Conservation (phyloP, 2,797 vertebrate genomes). For the Malacoraja senta region DNA sequence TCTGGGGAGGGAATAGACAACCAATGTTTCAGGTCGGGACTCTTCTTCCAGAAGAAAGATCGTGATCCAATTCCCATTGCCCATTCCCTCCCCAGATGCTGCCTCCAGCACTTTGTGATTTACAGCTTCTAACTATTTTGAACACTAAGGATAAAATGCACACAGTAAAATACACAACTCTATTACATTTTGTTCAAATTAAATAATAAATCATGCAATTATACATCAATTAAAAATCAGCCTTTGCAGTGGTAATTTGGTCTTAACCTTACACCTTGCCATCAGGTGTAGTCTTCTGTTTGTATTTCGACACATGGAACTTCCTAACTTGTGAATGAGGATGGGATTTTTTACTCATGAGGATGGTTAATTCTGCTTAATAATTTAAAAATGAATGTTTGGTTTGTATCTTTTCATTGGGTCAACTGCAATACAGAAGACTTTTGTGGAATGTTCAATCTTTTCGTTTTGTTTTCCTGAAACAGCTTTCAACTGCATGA, state of each 20-base stretch:
- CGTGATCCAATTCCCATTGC: too few relatives aligned
- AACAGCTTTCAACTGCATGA: not conserved
- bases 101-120: too few relatives aligned
- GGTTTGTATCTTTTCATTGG: not conserved
- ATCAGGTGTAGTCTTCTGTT: not conserved
- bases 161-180: not conserved
- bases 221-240: not conserved
- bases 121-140: not conserved
- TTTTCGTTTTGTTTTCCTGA: not conserved
- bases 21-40: too few relatives aligned
- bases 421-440: not conserved
- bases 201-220: not conserved
- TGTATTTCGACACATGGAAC: not conserved
- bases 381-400: not conserved
- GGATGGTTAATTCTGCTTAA: not conserved
- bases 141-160: not conserved
- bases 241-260: not conserved
- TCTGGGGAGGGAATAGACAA: too few relatives aligned
- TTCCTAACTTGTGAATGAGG: not conserved
- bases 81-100: too few relatives aligned
- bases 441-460: not conserved
- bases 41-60: too few relatives aligned
- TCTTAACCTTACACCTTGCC: not conserved
- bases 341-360: not conserved
- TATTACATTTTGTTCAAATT: not conserved